Conservation (phyloP, 2,797 vertebrate genomes). For the Morelia viridis region DNA sequence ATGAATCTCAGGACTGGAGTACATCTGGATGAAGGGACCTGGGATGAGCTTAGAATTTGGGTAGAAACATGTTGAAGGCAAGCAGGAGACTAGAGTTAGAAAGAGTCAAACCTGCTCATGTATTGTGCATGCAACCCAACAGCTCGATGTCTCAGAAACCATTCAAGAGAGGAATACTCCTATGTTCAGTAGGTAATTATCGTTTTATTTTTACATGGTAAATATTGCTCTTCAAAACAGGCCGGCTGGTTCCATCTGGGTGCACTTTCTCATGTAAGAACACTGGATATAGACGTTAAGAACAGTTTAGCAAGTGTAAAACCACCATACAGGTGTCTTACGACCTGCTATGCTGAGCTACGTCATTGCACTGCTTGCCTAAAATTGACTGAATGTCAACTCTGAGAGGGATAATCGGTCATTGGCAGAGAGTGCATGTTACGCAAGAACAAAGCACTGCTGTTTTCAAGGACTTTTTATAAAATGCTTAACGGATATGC, state of each 20-base stretch:
- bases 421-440: constrained; percentile 39
- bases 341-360: background rate
- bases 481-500: constrained; percentile 38
- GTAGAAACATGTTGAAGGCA: too few relatives aligned
- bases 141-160: background rate
- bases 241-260: background rate
- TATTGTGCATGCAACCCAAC: background rate
- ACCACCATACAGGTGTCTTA: constrained; percentile 51
- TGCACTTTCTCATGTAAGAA: too few relatives aligned
- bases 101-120: background rate
- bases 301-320: background rate
- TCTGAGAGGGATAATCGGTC: constrained; percentile 47
- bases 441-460: constrained; percentile 54
- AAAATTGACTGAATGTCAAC: constrained; percentile 13
- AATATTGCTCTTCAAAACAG: background rate
- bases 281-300: background rate
- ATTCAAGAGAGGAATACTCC: background rate
- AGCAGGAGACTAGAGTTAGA: too few relatives aligned
- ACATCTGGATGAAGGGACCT: too few relatives aligned
- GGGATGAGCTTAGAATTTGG: too few relatives aligned
- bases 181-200: background rate
- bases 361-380: constrained; percentile 57
- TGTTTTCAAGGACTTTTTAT: constrained; percentile 48
- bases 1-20: too few relatives aligned
- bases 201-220: background rate